A percentile compares a stretch with the other conserved stretches of the same genome.
These are phyloP conservation scores for Patella ulyssiponensis DNA, from an alignment of 2,888 invertebrate species.

Conservation along the genomic window DNA sequence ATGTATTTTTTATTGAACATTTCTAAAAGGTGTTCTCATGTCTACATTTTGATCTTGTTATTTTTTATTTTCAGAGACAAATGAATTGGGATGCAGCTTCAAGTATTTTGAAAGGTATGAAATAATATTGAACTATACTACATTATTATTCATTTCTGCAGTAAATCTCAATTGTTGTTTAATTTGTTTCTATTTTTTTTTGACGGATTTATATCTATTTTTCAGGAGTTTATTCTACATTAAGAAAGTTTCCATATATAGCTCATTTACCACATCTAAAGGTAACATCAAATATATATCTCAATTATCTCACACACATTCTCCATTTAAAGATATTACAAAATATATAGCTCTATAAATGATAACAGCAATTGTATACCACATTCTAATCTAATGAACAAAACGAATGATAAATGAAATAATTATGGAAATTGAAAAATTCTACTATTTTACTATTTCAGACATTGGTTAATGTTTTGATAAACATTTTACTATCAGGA, in stretches of 20 bases:
- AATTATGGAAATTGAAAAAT: background rate
- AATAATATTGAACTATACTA: too few species aligned
- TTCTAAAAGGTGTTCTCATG: background rate
- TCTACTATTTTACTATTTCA: conserved; percentile 52
- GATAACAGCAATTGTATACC: too few species aligned
- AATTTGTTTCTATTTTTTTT: background rate
- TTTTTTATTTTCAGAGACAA: conserved; percentile 79
- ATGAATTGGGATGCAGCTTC: conserved; percentile 98
- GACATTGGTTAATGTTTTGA: conserved; percentile 75
- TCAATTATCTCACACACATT: too few species aligned
- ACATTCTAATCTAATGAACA: background rate
- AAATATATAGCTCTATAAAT: too few species aligned
- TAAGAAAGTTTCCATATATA: conserved; percentile 93
- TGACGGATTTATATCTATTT: conserved; percentile 14
- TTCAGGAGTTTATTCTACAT: conserved; percentile 88
- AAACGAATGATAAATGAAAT: background rate
- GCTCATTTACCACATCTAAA: conserved; percentile 95
- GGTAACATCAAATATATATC: conserved; percentile 75
- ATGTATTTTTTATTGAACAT: background rate
- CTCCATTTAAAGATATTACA: too few species aligned
- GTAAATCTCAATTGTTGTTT: background rate
- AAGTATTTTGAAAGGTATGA: conserved; percentile 84
- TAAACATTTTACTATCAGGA: conserved; percentile 81
- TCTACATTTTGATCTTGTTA: background rate
- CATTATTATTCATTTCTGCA: background rate